Conservation (phyloP, 2,797 vertebrate species). For the Psittacula echo region DNA sequence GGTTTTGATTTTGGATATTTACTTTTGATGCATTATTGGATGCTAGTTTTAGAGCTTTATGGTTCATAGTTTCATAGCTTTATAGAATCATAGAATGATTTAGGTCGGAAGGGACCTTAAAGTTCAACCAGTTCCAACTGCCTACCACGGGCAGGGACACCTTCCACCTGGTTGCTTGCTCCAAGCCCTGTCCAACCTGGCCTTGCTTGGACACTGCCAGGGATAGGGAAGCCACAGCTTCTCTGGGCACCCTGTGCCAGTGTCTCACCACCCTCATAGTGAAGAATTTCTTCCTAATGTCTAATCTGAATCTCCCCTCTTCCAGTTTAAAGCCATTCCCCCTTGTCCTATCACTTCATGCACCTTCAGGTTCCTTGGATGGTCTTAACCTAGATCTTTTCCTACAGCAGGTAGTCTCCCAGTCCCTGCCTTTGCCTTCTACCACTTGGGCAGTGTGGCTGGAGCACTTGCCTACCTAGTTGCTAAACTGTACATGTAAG, state of each 20-base stretch:
- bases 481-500: not conserved
- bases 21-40: not conserved
- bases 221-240: not conserved
- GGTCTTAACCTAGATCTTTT: not conserved
- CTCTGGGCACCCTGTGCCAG: not conserved
- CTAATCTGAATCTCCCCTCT: not conserved
- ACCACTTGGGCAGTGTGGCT: not conserved
- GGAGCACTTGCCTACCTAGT: not conserved
- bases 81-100: not conserved
- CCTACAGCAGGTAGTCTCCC: not conserved
- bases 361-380: not conserved
- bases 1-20: not conserved
- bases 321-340: not conserved
- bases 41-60: not conserved
- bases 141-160: no score
- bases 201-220: not conserved
- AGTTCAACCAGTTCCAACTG: no score
- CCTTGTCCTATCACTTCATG: not conserved
- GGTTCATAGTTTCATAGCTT: not conserved
- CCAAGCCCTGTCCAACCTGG: no score
- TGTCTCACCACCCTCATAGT: not conserved
- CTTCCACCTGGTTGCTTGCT: no score
- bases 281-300: not conserved
- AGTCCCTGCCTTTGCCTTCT: not conserved
- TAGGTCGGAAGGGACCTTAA: no score